Conservation (phyloP, 2,888 invertebrate genomes). For the Trichopria drosophilae region DNA sequence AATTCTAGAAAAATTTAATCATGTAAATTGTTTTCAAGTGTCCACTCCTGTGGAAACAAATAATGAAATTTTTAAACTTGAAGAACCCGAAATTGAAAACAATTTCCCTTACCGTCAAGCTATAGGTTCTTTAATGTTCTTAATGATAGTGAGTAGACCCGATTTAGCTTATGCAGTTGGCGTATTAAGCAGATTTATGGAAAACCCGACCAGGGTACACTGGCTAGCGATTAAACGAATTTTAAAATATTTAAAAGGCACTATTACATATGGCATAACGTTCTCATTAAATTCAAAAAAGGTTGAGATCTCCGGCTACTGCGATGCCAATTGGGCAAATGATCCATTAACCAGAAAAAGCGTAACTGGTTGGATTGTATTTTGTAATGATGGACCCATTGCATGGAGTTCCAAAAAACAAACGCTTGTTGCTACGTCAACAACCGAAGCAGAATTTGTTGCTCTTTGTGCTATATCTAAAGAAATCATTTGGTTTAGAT, state of each 20-base stretch:
- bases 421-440: constrained; percentile 13
- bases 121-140: constrained; percentile 22
- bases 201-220: constrained; percentile 5
- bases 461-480: constrained; percentile 20
- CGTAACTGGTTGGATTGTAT: constrained; percentile 18
- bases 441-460: constrained; percentile 25
- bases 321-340: constrained; percentile 19
- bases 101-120: constrained; percentile 18
- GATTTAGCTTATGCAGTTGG: constrained; percentile 15
- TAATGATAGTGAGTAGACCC: constrained; percentile 20
- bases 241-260: constrained; percentile 16
- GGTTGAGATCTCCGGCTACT: constrained; percentile 1
- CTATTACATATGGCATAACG: constrained; percentile 7
- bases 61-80: background rate
- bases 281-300: too few relatives aligned
- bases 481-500: constrained; percentile 23
- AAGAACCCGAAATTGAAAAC: background rate
- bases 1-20: constrained; percentile 25
- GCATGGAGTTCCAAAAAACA: constrained; percentile 25
- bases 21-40: constrained; percentile 19
- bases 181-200: constrained; percentile 10
- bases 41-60: constrained; percentile 26
- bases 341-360: constrained; percentile 15
- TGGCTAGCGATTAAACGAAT: constrained; percentile 15
- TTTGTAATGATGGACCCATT: constrained; percentile 8